phyloP scores from a whole-genome alignment of 2,113 vertebrate genomes.

The Hyaena hyaena region DNA sequence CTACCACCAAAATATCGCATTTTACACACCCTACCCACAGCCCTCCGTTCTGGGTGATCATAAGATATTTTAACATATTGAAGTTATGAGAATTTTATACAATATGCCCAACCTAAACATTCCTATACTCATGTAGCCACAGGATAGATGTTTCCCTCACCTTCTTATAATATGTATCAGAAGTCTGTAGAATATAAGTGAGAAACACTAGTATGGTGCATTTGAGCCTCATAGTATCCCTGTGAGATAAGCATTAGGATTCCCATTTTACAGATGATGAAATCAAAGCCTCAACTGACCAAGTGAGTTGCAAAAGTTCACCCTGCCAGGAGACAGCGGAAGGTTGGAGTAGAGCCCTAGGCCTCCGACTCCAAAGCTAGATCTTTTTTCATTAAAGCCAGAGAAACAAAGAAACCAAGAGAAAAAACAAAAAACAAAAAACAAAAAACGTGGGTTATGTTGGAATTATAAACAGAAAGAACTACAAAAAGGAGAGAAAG shows the following conservation, averaged over 20 bases:
- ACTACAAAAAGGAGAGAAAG: neutral
- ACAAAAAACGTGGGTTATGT: neutral
- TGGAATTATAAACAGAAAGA: constrained; percentile 9
- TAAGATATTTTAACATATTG: neutral
- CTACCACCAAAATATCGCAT: neutral
- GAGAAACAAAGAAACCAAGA: neutral
- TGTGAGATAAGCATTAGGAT: neutral
- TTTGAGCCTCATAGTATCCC: neutral
- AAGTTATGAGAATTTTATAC: neutral
- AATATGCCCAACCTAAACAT: neutral
- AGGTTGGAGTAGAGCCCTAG: neutral
- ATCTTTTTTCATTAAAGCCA: constrained; percentile 48
- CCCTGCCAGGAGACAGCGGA: neutral
- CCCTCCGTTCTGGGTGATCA: neutral
- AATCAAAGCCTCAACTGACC: neutral
- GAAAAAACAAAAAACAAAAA: neutral
- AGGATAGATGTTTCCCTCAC: neutral
- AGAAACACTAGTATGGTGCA: neutral
- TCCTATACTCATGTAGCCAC: neutral
- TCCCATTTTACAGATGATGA: neutral
- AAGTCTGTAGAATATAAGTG: neutral
- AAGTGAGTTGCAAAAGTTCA: neutral
- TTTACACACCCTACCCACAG: neutral
- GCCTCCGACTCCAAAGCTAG: neutral
- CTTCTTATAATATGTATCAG: neutral